Conservation (phyloP, 2,888 invertebrate species). For the Eugnorisma glareosa region DNA sequence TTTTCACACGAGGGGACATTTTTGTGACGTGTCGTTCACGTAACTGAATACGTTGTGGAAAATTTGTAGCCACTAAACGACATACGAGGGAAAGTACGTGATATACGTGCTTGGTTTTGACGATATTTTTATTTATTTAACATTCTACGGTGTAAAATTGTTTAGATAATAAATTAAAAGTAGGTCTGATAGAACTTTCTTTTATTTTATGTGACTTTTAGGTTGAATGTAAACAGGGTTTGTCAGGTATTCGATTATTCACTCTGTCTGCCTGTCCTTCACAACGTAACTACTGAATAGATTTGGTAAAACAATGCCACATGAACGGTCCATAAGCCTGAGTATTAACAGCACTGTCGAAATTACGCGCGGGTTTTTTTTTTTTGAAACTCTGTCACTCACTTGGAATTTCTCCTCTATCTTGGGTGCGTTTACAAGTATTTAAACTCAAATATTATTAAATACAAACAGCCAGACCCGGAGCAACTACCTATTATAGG, state of each 20-base stretch:
- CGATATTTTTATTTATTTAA: constrained; percentile 45
- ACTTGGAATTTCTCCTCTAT: no score
- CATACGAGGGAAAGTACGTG: constrained; percentile 9
- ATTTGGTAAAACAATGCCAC: not conserved
- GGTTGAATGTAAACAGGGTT: not conserved
- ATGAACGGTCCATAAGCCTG: not conserved
- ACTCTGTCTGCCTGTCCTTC: not conserved
- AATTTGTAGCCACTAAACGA: constrained; percentile 63
- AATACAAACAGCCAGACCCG: no score
- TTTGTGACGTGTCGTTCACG: constrained; percentile 54
- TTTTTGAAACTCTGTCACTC: no score
- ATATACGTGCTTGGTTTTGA: constrained; percentile 26
- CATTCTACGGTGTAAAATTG: constrained; percentile 1
- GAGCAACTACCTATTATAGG: no score
- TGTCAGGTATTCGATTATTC: not conserved
- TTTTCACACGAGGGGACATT: constrained; percentile 53
- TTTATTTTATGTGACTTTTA: not conserved
- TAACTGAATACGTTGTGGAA: constrained; percentile 33
- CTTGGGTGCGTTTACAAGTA: no score
- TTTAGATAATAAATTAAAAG: constrained; percentile 9
- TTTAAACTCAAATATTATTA: no score
- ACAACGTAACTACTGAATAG: not conserved
- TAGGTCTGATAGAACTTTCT: not conserved
- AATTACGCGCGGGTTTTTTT: not conserved
- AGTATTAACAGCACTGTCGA: not conserved